Evolutionary conservation across 2,797 vertebrate genomes (phyloP).

Genomic region (Scomberomorus guttatus): DNA sequence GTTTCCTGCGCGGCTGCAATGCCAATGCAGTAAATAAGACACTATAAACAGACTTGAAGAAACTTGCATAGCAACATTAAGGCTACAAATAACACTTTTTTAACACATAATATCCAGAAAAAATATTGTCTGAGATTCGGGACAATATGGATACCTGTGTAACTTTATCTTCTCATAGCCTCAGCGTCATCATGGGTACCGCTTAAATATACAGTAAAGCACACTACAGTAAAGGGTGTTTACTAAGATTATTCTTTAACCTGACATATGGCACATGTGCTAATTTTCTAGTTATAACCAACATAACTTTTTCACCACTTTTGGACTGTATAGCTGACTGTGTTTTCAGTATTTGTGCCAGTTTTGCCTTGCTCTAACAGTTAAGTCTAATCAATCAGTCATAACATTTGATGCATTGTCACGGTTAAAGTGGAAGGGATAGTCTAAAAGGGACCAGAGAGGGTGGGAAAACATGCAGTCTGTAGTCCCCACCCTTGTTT

Average conservation of each 20-base stretch:
- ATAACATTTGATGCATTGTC: neutral
- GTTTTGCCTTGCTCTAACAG: neutral
- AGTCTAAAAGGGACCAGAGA: slow-evolving; percentile 1
- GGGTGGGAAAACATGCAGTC: slow-evolving; percentile 41
- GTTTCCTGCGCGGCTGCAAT: too few species aligned
- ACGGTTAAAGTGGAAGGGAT: neutral
- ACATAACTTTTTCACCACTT: neutral
- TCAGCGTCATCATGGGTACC: neutral
- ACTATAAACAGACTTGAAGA: too few species aligned
- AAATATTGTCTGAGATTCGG: too few species aligned
- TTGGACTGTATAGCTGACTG: neutral
- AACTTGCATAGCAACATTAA: too few species aligned
- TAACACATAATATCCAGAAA: too few species aligned
- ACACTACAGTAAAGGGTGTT: neutral
- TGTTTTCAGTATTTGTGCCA: neutral
- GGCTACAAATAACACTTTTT: too few species aligned
- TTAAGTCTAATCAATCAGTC: neutral
- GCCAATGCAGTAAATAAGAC: too few species aligned
- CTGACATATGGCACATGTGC: neutral
- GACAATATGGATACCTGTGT: too few species aligned
- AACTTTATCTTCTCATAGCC: neutral
- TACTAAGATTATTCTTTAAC: neutral
- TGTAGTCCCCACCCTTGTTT: slow-evolving; percentile 44
- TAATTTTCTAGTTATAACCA: neutral
- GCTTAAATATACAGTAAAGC: neutral